Conservation (phyloP, 2,888 invertebrate species). For the Tupiocoris notatus region DNA sequence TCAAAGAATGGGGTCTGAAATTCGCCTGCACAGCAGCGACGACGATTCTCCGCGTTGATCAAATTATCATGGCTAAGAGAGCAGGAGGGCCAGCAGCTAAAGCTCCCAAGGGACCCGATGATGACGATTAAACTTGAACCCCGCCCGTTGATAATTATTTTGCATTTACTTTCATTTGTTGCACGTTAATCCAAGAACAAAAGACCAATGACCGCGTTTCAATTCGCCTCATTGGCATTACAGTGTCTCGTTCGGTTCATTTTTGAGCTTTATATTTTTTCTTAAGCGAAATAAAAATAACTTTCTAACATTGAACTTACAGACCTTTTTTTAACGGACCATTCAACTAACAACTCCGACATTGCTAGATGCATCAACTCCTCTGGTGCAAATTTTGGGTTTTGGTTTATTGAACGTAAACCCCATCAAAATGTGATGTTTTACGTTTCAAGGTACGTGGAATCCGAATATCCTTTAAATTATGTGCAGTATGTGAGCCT, state of each 20-base stretch:
- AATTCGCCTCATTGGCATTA: neutral
- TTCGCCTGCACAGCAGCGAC: constrained; percentile 92
- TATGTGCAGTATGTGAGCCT: too few relatives aligned
- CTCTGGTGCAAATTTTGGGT: too few relatives aligned
- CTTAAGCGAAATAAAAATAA: neutral
- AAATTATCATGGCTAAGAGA: constrained; percentile 97
- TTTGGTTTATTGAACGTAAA: too few relatives aligned
- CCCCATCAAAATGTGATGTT: too few relatives aligned
- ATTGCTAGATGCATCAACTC: too few relatives aligned
- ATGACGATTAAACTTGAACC: constrained; percentile 56
- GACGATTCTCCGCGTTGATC: constrained; percentile 90
- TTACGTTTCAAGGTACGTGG: too few relatives aligned
- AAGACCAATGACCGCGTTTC: neutral
- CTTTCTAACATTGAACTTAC: neutral
- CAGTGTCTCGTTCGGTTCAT: neutral
- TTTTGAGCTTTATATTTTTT: neutral
- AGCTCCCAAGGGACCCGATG: constrained; percentile 61
- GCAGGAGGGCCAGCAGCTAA: constrained; percentile 92
- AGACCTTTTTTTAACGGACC: neutral
- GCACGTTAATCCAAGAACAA: neutral
- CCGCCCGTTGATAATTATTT: too few relatives aligned
- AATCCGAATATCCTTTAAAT: too few relatives aligned
- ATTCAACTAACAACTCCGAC: too few relatives aligned
- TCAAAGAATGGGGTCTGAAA: constrained; percentile 92
- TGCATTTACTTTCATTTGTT: neutral